phyloP scores from a whole-genome alignment of 2,888 invertebrate species.

The Monopis laevigella region DNA sequence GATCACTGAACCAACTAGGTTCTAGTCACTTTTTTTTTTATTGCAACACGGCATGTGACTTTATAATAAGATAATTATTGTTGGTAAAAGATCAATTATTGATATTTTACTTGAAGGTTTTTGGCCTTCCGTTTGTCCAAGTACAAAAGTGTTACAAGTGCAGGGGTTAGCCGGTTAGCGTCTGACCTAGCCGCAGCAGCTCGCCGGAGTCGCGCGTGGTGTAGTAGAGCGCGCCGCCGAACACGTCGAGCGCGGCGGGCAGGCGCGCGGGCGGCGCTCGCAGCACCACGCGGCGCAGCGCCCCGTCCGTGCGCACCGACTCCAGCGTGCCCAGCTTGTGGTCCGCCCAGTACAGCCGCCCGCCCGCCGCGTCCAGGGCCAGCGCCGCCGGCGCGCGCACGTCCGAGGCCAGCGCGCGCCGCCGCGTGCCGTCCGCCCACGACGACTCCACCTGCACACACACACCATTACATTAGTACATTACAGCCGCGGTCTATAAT shows the following conservation, averaged over 20 bases:
- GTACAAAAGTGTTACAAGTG: no score
- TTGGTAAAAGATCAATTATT: no score
- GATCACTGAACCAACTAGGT: no score
- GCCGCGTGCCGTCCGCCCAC: slow-evolving; percentile 96
- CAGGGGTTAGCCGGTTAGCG: no score
- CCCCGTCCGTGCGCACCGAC: slow-evolving; percentile 84
- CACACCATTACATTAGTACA: no score
- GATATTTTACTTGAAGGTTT: no score
- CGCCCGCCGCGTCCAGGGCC: slow-evolving; percentile 90
- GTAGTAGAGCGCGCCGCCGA: slow-evolving; percentile 94
- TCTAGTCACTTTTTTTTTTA: no score
- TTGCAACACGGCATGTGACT: no score
- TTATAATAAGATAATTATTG: no score
- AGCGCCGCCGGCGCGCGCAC: slow-evolving; percentile 90
- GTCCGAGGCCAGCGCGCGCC: slow-evolving; percentile 80
- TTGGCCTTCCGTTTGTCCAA: no score
- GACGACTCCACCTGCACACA: no score
- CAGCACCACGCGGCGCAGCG: slow-evolving; percentile 75
- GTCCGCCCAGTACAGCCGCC: slow-evolving; percentile 96
- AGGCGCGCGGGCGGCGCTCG: slow-evolving; percentile 71
- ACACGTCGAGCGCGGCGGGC: slow-evolving; percentile 90
- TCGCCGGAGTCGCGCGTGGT: slow-evolving; percentile 90
- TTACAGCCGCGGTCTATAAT: no score
- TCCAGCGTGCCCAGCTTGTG: slow-evolving; percentile 92
- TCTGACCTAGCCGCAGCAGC: slow-evolving; percentile 78